These are phyloP conservation scores for Poeciliopsis turrubarensis DNA, from an alignment of 2,113 vertebrate species.

Conservation along the genomic window DNA sequence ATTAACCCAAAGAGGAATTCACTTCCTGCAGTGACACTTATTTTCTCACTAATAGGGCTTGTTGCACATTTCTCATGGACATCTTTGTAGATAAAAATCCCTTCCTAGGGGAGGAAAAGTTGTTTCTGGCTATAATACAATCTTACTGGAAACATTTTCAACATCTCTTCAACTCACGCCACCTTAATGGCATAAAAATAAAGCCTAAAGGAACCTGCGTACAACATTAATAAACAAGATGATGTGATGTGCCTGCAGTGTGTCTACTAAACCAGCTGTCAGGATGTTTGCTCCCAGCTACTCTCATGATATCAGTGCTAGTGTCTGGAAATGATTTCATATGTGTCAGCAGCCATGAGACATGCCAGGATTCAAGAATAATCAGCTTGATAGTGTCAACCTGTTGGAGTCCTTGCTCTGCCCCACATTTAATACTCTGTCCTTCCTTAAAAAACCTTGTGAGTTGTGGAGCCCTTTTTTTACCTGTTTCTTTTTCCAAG, in stretches of 20 bases:
- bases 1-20: conserved; percentile 2
- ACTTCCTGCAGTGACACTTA: not conserved
- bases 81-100: not conserved
- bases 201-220: conserved; percentile 1
- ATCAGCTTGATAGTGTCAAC: not conserved
- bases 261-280: conserved; percentile 53
- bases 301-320: conserved; percentile 52
- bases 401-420: not conserved
- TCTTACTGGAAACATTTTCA: not conserved
- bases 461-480: not conserved
- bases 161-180: not conserved
- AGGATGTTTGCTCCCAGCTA: conserved; percentile 10
- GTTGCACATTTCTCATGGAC: not conserved
- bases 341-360: conserved; percentile 4
- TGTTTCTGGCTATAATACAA: not conserved
- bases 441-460: not conserved
- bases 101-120: not conserved
- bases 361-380: conserved; percentile 18
- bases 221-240: conserved; percentile 18
- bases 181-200: not conserved
- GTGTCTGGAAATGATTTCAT: conserved; percentile 55
- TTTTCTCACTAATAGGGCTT: not conserved
- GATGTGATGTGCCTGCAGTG: conserved; percentile 20
- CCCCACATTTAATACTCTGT: not conserved
- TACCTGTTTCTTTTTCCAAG: not conserved